Percentiles rank a stretch among this genome's conserved stretches.
phyloP scores from a whole-genome alignment of 2,113 vertebrate species.

The Canis aureus region DNA sequence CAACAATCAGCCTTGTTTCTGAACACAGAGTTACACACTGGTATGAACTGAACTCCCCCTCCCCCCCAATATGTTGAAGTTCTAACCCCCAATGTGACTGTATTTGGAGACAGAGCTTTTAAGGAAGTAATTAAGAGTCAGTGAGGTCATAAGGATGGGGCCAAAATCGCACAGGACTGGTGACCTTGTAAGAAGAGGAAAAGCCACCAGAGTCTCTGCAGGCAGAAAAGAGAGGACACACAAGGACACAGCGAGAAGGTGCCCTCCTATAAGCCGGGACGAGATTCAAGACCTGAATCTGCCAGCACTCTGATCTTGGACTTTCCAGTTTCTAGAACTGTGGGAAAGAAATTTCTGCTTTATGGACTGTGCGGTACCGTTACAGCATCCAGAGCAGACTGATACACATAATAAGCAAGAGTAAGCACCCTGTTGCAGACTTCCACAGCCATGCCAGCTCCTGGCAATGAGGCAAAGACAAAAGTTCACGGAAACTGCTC shows the following conservation, averaged over 20 bases:
- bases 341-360: not conserved
- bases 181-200: not conserved
- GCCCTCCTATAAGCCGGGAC: not conserved
- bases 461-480: not conserved
- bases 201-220: too few species aligned
- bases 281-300: not conserved
- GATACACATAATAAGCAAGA: not conserved
- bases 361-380: not conserved
- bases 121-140: not conserved
- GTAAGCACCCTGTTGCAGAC: not conserved
- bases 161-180: not conserved
- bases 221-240: too few species aligned
- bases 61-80: not conserved
- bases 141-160: not conserved
- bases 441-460: not conserved
- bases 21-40: not conserved
- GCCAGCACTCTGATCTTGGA: not conserved
- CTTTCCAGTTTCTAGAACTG: not conserved
- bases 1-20: not conserved
- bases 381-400: rapidly evolving
- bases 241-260: not conserved
- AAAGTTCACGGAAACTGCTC: not conserved
- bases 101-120: not conserved
- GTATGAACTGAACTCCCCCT: not conserved
- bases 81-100: too few species aligned